These are phyloP conservation scores for Ictalurus punctatus DNA, from an alignment of 2,113 vertebrate genomes.

Conservation along the genomic window DNA sequence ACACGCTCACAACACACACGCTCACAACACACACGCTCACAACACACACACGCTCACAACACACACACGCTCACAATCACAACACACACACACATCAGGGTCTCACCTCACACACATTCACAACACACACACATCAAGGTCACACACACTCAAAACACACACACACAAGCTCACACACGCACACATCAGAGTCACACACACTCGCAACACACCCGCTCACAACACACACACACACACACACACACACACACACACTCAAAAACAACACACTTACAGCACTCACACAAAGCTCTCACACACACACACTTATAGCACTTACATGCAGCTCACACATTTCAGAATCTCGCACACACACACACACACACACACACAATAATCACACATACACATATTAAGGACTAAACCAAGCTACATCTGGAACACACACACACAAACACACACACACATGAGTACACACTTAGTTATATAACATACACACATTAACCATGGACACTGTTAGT, in stretches of 20 bases:
- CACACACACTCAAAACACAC: neutral
- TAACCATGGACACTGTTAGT: neutral
- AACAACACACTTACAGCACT: neutral
- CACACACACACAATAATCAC: neutral
- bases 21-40: neutral
- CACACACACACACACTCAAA: neutral
- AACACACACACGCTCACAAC: neutral
- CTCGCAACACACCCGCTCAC: conserved; percentile 74
- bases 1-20: neutral
- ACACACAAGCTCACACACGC: neutral
- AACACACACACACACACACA: conserved; percentile 69
- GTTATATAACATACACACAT: neutral
- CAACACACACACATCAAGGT: neutral
- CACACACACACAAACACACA: neutral
- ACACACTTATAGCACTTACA: neutral
- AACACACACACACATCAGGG: conserved; percentile 1
- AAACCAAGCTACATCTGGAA: neutral
- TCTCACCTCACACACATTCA: neutral
- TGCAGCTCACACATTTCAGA: neutral
- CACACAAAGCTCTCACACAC: neutral
- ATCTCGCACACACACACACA: neutral
- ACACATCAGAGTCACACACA: conserved; percentile 32
- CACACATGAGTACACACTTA: neutral
- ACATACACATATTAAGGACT: neutral
- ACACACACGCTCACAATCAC: too few relatives aligned